These are phyloP conservation scores for Cladopsammia gracilis DNA, from an alignment of 64 coral and sea anemone genomes.

Conservation along the genomic window DNA sequence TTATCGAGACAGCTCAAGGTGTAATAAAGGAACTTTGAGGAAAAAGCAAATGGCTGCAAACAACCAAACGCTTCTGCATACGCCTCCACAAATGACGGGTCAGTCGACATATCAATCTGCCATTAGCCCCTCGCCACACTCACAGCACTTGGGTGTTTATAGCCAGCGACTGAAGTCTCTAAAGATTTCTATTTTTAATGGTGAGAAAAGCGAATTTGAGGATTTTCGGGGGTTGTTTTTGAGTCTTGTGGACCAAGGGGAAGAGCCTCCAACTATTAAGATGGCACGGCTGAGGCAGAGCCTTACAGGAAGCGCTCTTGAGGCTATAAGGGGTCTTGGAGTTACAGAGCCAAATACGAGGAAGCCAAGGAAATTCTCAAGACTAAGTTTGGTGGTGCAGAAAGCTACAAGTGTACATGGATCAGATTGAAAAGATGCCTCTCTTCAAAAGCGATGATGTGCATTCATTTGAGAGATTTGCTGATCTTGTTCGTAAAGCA, in stretches of 20 bases:
- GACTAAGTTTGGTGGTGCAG: slow-evolving; percentile 40
- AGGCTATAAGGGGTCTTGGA: slow-evolving; percentile 6
- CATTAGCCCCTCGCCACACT: neutral
- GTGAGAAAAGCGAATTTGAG: slow-evolving; percentile 64
- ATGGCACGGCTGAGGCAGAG: slow-evolving; percentile 43
- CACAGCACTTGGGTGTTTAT: neutral
- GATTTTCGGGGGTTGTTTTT: neutral
- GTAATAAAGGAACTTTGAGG: slow-evolving; percentile 19
- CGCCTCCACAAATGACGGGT: neutral
- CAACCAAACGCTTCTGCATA: neutral
- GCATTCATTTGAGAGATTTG: too few relatives aligned
- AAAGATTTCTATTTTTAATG: slow-evolving; percentile 49
- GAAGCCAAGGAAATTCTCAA: slow-evolving; percentile 47
- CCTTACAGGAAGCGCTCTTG: slow-evolving; percentile 11
- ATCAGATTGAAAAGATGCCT: slow-evolving; percentile 47
- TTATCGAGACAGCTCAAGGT: slow-evolving; percentile 52
- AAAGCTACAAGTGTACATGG: slow-evolving; percentile 47
- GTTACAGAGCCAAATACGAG: slow-evolving; percentile 18
- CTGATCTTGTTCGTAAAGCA: too few relatives aligned
- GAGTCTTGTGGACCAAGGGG: slow-evolving; percentile 30
- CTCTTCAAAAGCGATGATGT: neutral
- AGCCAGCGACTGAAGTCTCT: neutral
- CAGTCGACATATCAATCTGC: neutral
- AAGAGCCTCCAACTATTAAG: slow-evolving; percentile 43
- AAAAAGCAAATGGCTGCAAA: neutral